Evolutionary conservation across 2,113 vertebrate species (phyloP).

Genomic region (Nyctibius bracteatus): DNA sequence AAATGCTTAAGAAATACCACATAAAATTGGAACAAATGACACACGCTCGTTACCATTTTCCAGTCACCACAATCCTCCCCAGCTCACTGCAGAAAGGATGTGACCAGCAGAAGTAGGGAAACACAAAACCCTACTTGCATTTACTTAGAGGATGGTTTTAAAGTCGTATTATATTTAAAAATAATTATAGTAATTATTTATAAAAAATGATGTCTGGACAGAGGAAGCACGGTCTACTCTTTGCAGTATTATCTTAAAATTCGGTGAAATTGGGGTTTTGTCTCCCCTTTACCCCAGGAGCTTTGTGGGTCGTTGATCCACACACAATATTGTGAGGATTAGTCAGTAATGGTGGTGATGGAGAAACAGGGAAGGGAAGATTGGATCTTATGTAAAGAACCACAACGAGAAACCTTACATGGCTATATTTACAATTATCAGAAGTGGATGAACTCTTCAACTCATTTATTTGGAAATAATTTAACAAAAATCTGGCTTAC

Average conservation of each 20-base stretch:
- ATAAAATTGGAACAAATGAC: neutral
- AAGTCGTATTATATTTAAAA: neutral
- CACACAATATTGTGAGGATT: neutral
- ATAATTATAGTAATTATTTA: neutral
- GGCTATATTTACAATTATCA: neutral
- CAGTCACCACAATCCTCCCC: neutral
- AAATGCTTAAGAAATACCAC: neutral
- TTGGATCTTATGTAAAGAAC: neutral
- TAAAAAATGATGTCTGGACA: neutral
- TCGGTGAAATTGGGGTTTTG: neutral
- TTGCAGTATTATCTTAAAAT: neutral
- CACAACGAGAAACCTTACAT: neutral
- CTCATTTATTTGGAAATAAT: neutral
- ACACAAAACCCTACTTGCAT: neutral
- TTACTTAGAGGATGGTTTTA: neutral
- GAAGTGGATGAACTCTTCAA: neutral
- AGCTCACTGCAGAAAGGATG: neutral
- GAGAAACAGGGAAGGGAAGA: neutral
- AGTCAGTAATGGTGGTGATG: neutral
- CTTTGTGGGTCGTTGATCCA: neutral
- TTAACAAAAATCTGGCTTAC: neutral
- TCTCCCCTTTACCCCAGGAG: neutral
- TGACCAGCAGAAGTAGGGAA: neutral
- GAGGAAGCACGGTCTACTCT: neutral
- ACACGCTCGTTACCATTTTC: rapidly evolving